Base-by-base conservation (phyloP, 1,140 invertebrate genomes). In the Drosophila malerkotliana region DNA sequence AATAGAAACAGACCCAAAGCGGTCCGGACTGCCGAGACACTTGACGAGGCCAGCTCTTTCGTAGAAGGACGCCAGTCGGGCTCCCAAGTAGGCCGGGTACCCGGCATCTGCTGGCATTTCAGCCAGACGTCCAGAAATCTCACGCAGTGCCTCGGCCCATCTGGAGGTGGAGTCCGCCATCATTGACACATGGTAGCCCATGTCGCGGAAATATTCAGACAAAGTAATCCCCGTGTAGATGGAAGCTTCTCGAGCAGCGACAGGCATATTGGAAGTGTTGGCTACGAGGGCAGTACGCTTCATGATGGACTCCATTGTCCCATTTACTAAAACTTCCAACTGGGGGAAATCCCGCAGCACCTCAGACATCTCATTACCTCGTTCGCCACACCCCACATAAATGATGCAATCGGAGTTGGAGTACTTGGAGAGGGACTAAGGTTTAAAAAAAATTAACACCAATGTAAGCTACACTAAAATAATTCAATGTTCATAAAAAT, bases 161-260 rank as follows among this genome's bases (percentile, higher is more conserved):
- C 99, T 97, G n/a, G 99, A 99, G 3, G 99, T 99, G 7, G 99
- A 99, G 93, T 99, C 99, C 76, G 99, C 99, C 99, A 99, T 99
- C 99, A 99, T 99, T 53, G 99, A 98, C 28, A 99, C 99, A 91
- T 99, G 98, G 94, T 99, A 99, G 92, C 99, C 99, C 99, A 99
- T 99, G 92, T 99, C 98, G 85, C 96, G 94, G 94, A 99, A 99
- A 92, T 99, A 99, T 93, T 99, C 98, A 12, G 98, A 99, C 1
- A 99, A 92, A 0, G 98, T 99, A 92, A 99, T 99, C 92, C 98
- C 97, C 6, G 99, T 99, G 92, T 99, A 99, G 92, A 99, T 99
- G 80, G 98, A 99, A 83, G 99, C 99, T 93, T 99, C 99, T 93
- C 99, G 96, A 93, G 99, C 99, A 92, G 99, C 99, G 51, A 99